These are phyloP conservation scores for Rhipidura dahli DNA, from an alignment of 2,113 vertebrate genomes.

Conservation along the genomic window DNA sequence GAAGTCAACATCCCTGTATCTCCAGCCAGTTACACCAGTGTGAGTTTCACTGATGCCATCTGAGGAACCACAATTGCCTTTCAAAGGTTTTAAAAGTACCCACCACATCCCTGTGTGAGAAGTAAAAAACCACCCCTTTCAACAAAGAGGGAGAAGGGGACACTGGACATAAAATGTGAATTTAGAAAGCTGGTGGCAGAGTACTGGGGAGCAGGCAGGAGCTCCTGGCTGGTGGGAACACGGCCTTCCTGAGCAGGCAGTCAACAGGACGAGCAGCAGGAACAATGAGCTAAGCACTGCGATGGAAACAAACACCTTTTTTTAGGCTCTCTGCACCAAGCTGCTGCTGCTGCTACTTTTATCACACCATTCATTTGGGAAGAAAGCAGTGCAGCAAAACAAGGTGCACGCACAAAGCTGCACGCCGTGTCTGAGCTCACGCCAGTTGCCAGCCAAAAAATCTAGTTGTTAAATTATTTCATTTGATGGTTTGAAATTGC, in stretches of 20 bases:
- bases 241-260: conserved; percentile 20
- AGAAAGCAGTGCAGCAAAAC: background rate
- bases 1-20: background rate
- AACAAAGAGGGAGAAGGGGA: background rate
- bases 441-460: background rate
- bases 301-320: conserved; percentile 44
- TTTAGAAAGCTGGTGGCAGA: background rate
- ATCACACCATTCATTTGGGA: conserved; percentile 13
- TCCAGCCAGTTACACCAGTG: background rate
- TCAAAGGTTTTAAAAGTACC: background rate
- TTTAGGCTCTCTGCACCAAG: background rate
- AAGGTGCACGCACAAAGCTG: background rate
- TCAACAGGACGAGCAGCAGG: conserved; percentile 49
- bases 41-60: background rate
- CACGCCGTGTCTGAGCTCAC: background rate
- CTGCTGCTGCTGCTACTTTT: conserved; percentile 30
- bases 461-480: background rate
- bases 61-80: background rate
- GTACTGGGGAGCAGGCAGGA: background rate
- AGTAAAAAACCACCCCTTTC: background rate
- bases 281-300: conserved; percentile 32
- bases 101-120: background rate
- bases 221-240: background rate
- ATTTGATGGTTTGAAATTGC: background rate
- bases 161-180: background rate